Evolutionary conservation across 2,888 invertebrate species (phyloP).

Genomic region (Rhingia rostrata): DNA sequence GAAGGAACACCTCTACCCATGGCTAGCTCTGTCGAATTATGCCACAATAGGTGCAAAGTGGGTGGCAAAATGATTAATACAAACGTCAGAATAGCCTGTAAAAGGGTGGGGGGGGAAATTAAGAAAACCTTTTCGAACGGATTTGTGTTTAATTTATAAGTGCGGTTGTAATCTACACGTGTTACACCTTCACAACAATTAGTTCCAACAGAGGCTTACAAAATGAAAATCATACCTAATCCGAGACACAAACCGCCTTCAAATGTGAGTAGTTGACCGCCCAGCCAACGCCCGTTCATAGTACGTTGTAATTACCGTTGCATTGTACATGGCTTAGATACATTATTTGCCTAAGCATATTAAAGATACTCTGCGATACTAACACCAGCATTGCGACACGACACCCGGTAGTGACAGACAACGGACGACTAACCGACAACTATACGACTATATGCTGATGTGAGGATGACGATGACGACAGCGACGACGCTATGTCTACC

Average conservation of each 20-base stretch:
- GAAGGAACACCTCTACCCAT: slow-evolving; percentile 27
- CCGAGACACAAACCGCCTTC: slow-evolving; percentile 66
- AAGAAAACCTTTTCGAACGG: slow-evolving; percentile 4
- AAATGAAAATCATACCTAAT: slow-evolving; percentile 28
- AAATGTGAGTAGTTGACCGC: slow-evolving; percentile 6
- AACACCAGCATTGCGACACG: slow-evolving; percentile 1
- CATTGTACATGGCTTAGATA: neutral
- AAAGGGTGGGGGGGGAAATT: slow-evolving; percentile 55
- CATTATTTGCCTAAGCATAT: slow-evolving; percentile 46
- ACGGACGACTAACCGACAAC: slow-evolving; percentile 6
- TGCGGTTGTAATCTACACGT: slow-evolving; percentile 48
- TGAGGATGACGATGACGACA: slow-evolving; percentile 55
- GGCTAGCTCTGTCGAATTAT: slow-evolving; percentile 7
- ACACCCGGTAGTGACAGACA: slow-evolving; percentile 20
- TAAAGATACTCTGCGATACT: slow-evolving; percentile 35
- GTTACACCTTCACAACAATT: slow-evolving; percentile 41
- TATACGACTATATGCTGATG: slow-evolving; percentile 28
- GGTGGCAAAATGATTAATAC: slow-evolving; percentile 59
- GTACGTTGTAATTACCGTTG: slow-evolving; percentile 26
- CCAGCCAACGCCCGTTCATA: slow-evolving; percentile 51
- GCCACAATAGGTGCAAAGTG: slow-evolving; percentile 39
- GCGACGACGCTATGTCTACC: slow-evolving; percentile 71
- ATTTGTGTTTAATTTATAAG: slow-evolving; percentile 6
- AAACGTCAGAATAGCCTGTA: slow-evolving; percentile 20
- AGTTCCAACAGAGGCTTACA: slow-evolving; percentile 7